Conservation (phyloP, 2,888 invertebrate species). For the Boloria euphrosyne region DNA sequence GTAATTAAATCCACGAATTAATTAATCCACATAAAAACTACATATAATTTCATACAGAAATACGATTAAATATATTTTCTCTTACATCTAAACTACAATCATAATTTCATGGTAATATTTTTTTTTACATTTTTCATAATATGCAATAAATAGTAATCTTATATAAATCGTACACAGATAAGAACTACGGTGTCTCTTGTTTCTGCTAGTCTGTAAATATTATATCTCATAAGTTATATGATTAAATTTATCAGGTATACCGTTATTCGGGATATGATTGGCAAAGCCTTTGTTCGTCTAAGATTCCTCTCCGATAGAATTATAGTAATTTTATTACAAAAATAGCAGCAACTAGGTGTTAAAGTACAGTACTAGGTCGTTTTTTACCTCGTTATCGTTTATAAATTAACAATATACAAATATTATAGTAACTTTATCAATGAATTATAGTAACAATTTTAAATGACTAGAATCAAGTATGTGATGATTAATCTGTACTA, state of each 20-base stretch:
- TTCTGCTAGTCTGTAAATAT: conserved; percentile 69
- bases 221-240: conserved; percentile 52
- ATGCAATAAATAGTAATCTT: conserved; percentile 75
- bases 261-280: conserved; percentile 73
- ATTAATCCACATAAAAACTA: conserved; percentile 81
- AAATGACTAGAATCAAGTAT: conserved; percentile 31
- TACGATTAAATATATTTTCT: conserved; percentile 82
- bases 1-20: conserved; percentile 76
- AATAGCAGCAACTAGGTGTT: conserved; percentile 27
- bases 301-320: conserved; percentile 20
- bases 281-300: conserved; percentile 45
- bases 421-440: conserved; percentile 27
- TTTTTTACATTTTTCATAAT: conserved; percentile 72
- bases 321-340: conserved; percentile 28
- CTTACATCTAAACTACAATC: conserved; percentile 77
- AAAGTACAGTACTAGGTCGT: conserved; percentile 30
- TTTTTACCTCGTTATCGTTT: conserved; percentile 21
- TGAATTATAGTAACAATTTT: conserved; percentile 31
- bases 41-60: conserved; percentile 83
- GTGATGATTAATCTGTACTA: conserved; percentile 20
- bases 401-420: conserved; percentile 28
- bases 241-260: conserved; percentile 74
- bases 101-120: conserved; percentile 72
- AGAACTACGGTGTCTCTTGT: conserved; percentile 58
- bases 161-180: conserved; percentile 67